A percentile compares a stretch with the other conserved stretches of the same genome.
Evolutionary conservation across 2,797 vertebrate genomes (phyloP).

Genomic region (Anguilla anguilla): DNA sequence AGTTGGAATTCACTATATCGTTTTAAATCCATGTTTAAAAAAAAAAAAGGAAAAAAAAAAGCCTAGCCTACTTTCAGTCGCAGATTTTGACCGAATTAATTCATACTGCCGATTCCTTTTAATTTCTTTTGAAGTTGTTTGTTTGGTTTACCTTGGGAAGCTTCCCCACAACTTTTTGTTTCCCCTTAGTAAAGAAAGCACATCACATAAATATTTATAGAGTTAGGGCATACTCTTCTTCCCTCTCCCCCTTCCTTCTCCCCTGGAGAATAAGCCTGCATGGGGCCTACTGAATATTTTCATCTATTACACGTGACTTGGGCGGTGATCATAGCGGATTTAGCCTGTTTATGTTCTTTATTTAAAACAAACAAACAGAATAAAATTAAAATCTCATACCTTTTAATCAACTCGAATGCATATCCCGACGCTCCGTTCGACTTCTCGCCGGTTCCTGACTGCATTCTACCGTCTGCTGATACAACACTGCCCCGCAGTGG

Average conservation of each 20-base stretch:
- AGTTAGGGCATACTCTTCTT: constrained; percentile 65
- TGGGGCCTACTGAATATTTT: constrained; percentile 21
- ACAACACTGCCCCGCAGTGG: constrained; percentile 29
- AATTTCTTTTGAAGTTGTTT: constrained; percentile 77
- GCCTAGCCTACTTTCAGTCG: not conserved
- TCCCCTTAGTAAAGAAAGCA: constrained; percentile 62
- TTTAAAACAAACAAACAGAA: constrained; percentile 28
- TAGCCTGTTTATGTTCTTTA: constrained; percentile 26
- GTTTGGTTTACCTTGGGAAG: constrained; percentile 77
- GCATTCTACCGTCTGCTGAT: not conserved
- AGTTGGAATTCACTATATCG: constrained; percentile 6
- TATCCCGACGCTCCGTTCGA: not conserved
- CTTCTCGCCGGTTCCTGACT: not conserved
- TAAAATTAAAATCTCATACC: constrained; percentile 10
- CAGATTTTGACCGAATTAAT: constrained; percentile 51
- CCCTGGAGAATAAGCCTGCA: constrained; percentile 65
- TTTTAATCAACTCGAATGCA: constrained; percentile 25
- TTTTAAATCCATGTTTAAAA: constrained; percentile 14
- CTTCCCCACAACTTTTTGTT: constrained; percentile 64
- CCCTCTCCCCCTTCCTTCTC: constrained; percentile 48
- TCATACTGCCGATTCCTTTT: constrained; percentile 58
- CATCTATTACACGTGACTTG: constrained; percentile 24
- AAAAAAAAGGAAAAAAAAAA: not conserved
- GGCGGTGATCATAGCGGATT: constrained; percentile 10
- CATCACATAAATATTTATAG: constrained; percentile 75